These are phyloP conservation scores for Eurosta solidaginis DNA, from an alignment of 1,140 invertebrate genomes.

Conservation along the genomic window DNA sequence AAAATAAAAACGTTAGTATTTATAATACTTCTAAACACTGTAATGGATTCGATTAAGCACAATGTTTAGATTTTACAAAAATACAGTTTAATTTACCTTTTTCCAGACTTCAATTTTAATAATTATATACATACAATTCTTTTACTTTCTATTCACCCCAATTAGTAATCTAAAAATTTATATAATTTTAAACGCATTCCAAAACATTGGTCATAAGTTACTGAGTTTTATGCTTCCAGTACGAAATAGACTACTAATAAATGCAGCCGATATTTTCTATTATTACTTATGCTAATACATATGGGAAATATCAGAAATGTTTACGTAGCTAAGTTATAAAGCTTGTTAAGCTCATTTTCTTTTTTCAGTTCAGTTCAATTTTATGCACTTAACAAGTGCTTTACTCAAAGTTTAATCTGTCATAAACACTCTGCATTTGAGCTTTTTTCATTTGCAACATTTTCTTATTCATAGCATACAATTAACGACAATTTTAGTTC, in stretches of 20 bases:
- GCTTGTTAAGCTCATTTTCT: neutral
- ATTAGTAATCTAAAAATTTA: neutral
- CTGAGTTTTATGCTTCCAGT: neutral
- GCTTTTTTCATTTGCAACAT: neutral
- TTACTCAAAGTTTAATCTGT: no score
- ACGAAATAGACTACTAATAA: neutral
- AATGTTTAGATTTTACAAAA: neutral
- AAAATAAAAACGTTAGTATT: conserved; percentile 9
- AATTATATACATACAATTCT: neutral
- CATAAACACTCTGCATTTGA: no score
- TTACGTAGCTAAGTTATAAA: neutral
- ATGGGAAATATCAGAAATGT: neutral
- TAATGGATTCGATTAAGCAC: neutral
- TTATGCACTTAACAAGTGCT: neutral
- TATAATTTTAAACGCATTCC: neutral
- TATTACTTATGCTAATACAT: neutral
- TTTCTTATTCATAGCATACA: neutral
- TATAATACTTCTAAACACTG: conserved; percentile 12
- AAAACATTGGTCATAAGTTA: neutral
- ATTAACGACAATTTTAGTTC: neutral
- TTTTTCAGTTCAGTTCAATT: neutral
- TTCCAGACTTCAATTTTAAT: neutral
- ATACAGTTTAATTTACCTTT: neutral
- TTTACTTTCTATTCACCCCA: neutral
- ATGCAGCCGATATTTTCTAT: neutral